Percentiles rank a stretch among this genome's conserved stretches.
Evolutionary conservation across 2,113 vertebrate genomes (phyloP).

Genomic region (Cheirogaleus medius): DNA sequence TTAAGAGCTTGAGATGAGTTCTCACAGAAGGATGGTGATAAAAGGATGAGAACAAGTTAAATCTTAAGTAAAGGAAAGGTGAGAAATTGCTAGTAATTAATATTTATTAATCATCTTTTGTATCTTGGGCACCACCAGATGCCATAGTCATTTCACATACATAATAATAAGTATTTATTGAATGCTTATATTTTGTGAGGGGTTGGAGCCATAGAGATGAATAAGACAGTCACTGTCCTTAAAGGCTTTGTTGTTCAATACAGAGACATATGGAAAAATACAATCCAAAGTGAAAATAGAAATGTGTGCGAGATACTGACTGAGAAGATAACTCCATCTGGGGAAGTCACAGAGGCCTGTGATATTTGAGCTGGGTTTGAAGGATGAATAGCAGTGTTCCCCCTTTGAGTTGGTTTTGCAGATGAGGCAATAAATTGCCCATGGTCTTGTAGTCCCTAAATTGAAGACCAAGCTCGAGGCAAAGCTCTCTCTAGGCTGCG

Average conservation of each 20-base stretch:
- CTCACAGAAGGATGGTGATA: not conserved
- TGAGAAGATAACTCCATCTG: not conserved
- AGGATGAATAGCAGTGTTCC: not conserved
- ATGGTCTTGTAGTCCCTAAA: not conserved
- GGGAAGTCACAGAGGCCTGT: not conserved
- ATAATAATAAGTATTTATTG: not conserved
- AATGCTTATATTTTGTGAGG: not conserved
- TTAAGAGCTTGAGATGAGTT: not conserved
- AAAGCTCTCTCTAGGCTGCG: not conserved
- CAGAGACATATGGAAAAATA: not conserved
- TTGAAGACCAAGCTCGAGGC: not conserved
- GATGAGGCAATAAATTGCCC: not conserved
- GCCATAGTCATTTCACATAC: not conserved
- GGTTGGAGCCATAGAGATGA: not conserved
- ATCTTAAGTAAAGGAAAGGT: not conserved
- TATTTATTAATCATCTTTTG: not conserved
- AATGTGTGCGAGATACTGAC: not conserved
- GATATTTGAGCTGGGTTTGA: not conserved
- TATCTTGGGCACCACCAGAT: not conserved
- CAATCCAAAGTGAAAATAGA: not conserved
- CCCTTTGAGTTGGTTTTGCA: not conserved
- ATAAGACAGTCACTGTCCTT: not conserved
- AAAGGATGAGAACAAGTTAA: not conserved
- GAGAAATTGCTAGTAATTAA: not conserved
- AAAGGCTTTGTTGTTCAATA: not conserved